Conservation (phyloP, 92 coral and sea anemone species). For the Galaxea fascicularis region DNA sequence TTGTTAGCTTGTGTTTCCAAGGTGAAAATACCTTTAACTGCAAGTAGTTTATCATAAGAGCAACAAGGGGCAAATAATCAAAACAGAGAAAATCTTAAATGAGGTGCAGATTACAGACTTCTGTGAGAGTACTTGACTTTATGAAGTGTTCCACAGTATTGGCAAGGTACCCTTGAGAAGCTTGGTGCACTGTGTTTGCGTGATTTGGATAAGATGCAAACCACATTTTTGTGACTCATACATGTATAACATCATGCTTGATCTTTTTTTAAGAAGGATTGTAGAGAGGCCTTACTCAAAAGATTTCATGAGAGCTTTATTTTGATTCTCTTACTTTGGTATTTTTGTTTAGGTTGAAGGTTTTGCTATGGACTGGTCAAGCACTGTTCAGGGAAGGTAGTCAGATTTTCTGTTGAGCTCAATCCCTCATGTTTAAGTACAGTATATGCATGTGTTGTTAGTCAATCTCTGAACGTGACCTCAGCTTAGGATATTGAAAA, state of each 20-base stretch:
- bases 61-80: too few relatives aligned
- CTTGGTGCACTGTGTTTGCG: background rate
- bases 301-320: too few relatives aligned
- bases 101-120: too few relatives aligned
- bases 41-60: too few relatives aligned
- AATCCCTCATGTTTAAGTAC: too few relatives aligned
- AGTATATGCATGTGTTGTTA: too few relatives aligned
- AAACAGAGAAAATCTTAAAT: too few relatives aligned
- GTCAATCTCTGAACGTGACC: too few relatives aligned
- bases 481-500: too few relatives aligned
- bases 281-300: background rate
- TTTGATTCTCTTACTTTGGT: background rate
- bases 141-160: background rate
- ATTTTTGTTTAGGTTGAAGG: constrained; percentile 77
- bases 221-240: background rate
- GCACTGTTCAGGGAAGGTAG: constrained; percentile 91
- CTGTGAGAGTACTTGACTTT: background rate
- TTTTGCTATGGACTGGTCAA: constrained; percentile 98
- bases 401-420: background rate
- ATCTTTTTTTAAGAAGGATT: background rate
- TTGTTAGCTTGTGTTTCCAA: background rate
- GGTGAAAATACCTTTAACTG: background rate
- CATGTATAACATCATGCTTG: background rate
- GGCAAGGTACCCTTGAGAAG: background rate
- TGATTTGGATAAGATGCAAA: background rate